Conservation (phyloP, 2,113 vertebrate genomes). For the Aspidoscelis tigris region DNA sequence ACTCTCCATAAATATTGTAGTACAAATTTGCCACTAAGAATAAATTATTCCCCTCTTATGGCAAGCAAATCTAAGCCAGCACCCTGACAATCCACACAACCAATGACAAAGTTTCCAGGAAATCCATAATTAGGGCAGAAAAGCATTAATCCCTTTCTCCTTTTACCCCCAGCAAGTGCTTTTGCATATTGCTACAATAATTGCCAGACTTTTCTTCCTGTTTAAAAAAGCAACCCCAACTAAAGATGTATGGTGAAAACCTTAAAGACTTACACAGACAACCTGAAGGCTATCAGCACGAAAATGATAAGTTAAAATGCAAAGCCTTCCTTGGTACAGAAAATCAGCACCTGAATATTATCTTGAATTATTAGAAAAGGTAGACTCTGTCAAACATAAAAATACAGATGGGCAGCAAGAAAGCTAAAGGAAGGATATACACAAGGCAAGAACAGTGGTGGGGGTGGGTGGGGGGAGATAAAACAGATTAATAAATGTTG, state of each 20-base stretch:
- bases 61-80: too few species aligned
- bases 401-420: neutral
- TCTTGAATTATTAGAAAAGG: neutral
- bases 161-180: neutral
- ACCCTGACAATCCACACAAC: too few species aligned
- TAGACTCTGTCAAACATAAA: neutral
- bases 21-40: too few species aligned
- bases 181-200: too few species aligned
- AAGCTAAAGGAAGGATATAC: neutral
- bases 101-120: neutral
- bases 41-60: too few species aligned
- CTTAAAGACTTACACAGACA: neutral
- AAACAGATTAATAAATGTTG: neutral
- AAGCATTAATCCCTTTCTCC: neutral
- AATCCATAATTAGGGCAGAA: neutral
- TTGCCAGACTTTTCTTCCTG: neutral
- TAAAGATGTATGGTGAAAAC: too few species aligned
- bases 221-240: neutral
- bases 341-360: neutral
- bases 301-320: neutral
- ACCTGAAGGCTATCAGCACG: neutral
- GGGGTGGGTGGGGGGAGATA: too few species aligned
- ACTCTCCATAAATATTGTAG: too few species aligned
- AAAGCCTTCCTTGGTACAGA: neutral
- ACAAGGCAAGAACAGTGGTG: neutral